Evolutionary conservation across 2,113 vertebrate genomes (phyloP).

Genomic region (Tinamus guttatus): DNA sequence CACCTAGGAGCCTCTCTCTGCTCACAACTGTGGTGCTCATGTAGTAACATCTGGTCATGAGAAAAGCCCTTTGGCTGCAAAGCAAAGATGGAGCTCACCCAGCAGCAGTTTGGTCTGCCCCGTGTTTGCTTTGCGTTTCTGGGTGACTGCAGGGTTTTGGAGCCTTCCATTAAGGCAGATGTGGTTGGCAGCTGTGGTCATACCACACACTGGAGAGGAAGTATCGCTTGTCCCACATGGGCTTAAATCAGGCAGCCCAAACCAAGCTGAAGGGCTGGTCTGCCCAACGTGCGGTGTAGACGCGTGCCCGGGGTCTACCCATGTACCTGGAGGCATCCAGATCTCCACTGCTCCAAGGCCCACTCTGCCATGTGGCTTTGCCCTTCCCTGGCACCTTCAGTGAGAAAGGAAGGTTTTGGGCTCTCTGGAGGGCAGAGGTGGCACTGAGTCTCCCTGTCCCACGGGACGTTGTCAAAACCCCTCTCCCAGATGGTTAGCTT

Average conservation of each 20-base stretch:
- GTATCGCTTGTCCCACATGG: accelerated
- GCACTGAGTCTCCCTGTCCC: neutral
- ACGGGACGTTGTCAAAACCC: neutral
- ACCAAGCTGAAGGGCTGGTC: neutral
- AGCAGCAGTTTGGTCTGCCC: neutral
- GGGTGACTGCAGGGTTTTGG: accelerated
- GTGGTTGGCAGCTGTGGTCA: neutral
- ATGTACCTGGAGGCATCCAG: neutral
- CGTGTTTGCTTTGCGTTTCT: accelerated
- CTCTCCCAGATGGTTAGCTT: neutral
- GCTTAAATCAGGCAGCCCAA: neutral
- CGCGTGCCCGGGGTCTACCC: accelerated
- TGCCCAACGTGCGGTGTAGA: neutral
- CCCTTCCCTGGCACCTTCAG: neutral
- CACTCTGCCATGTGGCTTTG: accelerated
- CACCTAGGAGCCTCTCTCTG: neutral
- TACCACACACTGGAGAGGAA: accelerated
- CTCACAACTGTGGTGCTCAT: neutral
- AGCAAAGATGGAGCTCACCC: no score
- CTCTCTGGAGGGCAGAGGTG: neutral
- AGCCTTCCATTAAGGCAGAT: accelerated
- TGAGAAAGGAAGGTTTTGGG: accelerated
- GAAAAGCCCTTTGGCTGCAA: neutral
- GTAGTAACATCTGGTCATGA: neutral
- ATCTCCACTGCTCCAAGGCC: neutral